phyloP scores from a whole-genome alignment of 2,797 vertebrate species.

The Rhinatrema bivittatum region DNA sequence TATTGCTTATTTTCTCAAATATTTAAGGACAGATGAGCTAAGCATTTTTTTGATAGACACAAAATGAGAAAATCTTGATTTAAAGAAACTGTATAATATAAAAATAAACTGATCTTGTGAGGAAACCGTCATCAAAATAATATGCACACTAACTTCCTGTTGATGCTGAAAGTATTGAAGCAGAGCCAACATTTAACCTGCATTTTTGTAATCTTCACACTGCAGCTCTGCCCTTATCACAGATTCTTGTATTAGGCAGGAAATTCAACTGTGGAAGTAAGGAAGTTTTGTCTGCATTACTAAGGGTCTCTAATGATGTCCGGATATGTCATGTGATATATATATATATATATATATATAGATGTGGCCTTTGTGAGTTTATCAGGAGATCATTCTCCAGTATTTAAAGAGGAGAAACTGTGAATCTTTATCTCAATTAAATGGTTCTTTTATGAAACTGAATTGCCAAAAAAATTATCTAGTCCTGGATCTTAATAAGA shows the following conservation, averaged over 20 bases:
- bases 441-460: conserved; percentile 4
- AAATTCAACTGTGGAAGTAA: conserved; percentile 51
- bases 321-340: conserved; percentile 41
- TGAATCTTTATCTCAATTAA: not conserved
- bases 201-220: conserved; percentile 49
- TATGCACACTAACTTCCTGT: conserved; percentile 64
- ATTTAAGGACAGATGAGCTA: not conserved
- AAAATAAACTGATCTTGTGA: conserved; percentile 48
- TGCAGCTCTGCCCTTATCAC: conserved; percentile 56
- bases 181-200: conserved; percentile 44
- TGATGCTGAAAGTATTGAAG: conserved; percentile 56
- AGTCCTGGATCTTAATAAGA: no score
- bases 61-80: conserved; percentile 45
- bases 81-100: conserved; percentile 51
- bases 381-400: conserved; percentile 20
- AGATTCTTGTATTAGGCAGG: conserved; percentile 53
- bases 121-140: conserved; percentile 58
- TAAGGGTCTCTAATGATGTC: conserved; percentile 36
- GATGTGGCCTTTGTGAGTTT: conserved; percentile 29
- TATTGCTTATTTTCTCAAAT: not conserved
- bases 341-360: conserved; percentile 30
- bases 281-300: conserved; percentile 55
- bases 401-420: conserved; percentile 1
- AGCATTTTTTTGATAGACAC: conserved; percentile 35
- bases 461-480: not conserved